Evolutionary conservation across 2,888 invertebrate species (phyloP), one percentile per base, ranked within the genome.

Genomic region (Melinaea marsaeus): DNA sequence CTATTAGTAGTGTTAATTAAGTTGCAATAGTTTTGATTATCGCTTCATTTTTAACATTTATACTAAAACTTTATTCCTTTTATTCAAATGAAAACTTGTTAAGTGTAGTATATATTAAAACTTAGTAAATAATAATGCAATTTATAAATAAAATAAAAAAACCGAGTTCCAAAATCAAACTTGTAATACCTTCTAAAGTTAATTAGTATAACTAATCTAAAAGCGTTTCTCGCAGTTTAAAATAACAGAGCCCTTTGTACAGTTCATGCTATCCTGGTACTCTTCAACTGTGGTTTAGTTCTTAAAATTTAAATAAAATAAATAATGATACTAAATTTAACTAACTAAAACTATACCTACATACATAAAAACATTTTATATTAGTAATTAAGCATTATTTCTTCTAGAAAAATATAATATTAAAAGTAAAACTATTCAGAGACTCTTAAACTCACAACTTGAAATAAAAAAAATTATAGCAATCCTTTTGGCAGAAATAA

Each of bases 201-300:
- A 62, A 65, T 65, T 60, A 65, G 55, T 59, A 32, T 2, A 32
- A 9, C 51, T 9, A 51, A 51, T 51, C 51, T 32, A 51, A 32
- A 51, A 56, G 61, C 62, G 61, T 37, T 57, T 58, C 59, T 57
- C 74, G 64, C 72, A 79, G 62, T 77, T 76, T 79, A 55, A 61
- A 72, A 74, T 73, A 67, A 68, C 65, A 63, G 69, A 62, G 73
- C 55, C 64, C 61, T 62, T 61, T 68, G 62, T 67, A 73, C 58
- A 35, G 46, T 45, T 42, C 80, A 78, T 81, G 77, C 80, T 82
- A 35, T 42, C 13, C 42, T 57, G 42, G 13, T 33, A 37, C 56
- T 32, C 22, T 22, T 57, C 11, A 56, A 3, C 13, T 33, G 13
- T 56, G 5, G 42, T 42, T 9, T 42, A 9, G 42, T 9, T 42